Percentiles rank a stretch among this genome's conserved stretches.
Conservation (phyloP, 2,797 vertebrate species). For the Galago senegalensis region DNA sequence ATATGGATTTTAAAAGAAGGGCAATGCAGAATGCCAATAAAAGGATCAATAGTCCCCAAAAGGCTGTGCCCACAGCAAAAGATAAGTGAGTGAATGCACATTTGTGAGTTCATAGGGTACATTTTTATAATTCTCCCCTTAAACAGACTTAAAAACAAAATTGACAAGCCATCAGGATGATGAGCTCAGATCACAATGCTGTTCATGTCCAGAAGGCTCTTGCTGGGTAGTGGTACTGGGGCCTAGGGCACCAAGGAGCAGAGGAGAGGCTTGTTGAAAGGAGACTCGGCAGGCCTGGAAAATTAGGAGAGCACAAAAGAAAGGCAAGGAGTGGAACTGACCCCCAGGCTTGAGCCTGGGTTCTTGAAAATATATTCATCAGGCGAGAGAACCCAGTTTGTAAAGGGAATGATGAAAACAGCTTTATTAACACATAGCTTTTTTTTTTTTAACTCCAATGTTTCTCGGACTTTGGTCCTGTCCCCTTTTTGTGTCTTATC, state of each 20-base stretch:
- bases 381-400: background rate
- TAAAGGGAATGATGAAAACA: background rate
- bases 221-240: background rate
- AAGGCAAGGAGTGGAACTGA: background rate
- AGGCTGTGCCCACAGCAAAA: background rate
- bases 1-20: constrained; percentile 33
- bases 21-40: background rate
- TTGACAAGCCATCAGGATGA: background rate
- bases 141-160: constrained; percentile 9
- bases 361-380: background rate
- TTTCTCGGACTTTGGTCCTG: background rate
- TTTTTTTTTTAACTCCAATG: background rate
- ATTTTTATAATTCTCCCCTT: constrained; percentile 19
- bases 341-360: background rate
- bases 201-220: background rate
- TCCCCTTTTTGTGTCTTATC: background rate
- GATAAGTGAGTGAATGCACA: background rate
- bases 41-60: background rate
- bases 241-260: background rate
- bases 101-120: background rate
- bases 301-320: background rate
- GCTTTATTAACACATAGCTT: constrained; percentile 7
- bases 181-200: background rate
- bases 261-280: background rate
- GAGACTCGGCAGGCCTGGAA: background rate